A percentile compares a stretch with the other conserved stretches of the same genome.
Conservation (phyloP, 2,888 invertebrate genomes). For the Harpalus rubripes region DNA sequence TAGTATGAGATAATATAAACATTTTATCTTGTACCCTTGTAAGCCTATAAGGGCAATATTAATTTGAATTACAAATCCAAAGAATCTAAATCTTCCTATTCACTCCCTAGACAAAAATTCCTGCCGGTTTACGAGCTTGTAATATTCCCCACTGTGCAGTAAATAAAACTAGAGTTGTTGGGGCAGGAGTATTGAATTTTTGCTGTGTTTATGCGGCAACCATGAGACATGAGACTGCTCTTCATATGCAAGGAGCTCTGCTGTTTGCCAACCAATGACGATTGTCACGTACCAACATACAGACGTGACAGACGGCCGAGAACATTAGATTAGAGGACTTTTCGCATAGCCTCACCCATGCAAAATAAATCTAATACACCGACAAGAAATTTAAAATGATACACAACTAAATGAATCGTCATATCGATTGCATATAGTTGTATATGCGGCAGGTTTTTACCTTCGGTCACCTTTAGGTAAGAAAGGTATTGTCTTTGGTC, state of each 20-base stretch:
- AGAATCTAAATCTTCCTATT: slow-evolving; percentile 5
- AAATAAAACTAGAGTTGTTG: slow-evolving; percentile 1
- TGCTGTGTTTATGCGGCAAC: no score
- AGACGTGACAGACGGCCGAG: slow-evolving; percentile 77
- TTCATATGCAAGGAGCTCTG: no score
- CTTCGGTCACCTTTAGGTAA: no score
- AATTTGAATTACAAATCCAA: slow-evolving; percentile 9
- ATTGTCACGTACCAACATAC: slow-evolving; percentile 50
- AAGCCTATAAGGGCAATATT: neutral
- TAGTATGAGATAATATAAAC: neutral
- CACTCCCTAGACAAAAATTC: slow-evolving; percentile 11
- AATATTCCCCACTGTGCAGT: slow-evolving; percentile 8
- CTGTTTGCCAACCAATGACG: no score
- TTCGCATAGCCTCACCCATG: neutral
- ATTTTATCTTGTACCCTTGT: slow-evolving; percentile 1
- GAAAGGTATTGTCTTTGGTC: no score
- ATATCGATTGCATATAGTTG: no score
- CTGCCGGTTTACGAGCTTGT: neutral
- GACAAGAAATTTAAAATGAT: no score
- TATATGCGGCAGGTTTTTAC: no score
- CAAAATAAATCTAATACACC: no score
- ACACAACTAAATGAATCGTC: no score
- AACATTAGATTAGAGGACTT: slow-evolving; percentile 76
- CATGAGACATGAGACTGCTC: no score
- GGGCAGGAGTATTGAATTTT: no score